Evolutionary conservation across 2,113 vertebrate species (phyloP).

Genomic region (Dasyprocta punctata): DNA sequence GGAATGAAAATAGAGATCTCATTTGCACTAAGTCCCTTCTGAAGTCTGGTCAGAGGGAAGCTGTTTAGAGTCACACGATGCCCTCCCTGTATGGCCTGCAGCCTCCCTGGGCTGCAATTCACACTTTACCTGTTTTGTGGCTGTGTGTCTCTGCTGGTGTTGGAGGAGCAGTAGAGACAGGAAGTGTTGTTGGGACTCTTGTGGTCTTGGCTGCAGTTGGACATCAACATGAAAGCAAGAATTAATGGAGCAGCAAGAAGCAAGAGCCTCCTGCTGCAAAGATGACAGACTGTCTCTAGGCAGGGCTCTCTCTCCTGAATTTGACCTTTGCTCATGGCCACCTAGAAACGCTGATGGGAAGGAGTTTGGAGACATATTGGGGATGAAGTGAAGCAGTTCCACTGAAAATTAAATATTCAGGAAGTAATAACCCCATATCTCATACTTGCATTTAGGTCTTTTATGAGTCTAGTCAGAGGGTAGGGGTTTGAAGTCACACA

Average conservation of each 20-base stretch:
- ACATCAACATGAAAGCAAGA: background rate
- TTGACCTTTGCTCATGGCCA: background rate
- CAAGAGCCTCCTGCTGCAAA: background rate
- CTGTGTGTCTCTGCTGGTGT: background rate
- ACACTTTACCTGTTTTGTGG: conserved; percentile 36
- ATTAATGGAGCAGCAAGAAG: background rate
- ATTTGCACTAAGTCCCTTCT: background rate
- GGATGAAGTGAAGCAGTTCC: background rate
- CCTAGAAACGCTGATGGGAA: background rate
- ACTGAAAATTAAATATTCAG: background rate
- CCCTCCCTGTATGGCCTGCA: too few relatives aligned
- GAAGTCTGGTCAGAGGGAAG: background rate
- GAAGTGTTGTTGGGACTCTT: background rate
- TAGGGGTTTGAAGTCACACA: too few relatives aligned
- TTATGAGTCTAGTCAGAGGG: background rate
- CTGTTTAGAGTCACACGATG: background rate
- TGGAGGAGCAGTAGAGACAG: background rate
- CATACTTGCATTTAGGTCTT: background rate
- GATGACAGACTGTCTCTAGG: background rate
- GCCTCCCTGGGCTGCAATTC: background rate
- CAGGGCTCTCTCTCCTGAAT: background rate
- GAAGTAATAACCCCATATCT: background rate
- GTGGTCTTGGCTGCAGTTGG: background rate
- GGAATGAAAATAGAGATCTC: background rate
- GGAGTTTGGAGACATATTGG: background rate